Evolutionary conservation across 1,140 invertebrate genomes (phyloP), one percentile per base, ranked within the genome.

Genomic region (Bombus impatiens): DNA sequence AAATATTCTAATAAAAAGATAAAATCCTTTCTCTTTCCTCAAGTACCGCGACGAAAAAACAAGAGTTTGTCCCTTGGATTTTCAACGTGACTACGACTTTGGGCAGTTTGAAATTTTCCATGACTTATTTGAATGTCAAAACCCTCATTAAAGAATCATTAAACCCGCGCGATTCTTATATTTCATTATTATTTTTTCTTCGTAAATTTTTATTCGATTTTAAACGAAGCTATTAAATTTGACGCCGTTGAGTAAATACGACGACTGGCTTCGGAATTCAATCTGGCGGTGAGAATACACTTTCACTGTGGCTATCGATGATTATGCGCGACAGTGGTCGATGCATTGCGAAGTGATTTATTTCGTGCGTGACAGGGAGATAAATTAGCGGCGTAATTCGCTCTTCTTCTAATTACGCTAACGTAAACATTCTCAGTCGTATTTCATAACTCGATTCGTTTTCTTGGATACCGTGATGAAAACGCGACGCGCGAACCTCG

Each of bases 321-420:
- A 78, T 78, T 68, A 70, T 15, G 12, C 28, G 62, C 47, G 82
- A 53, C 47, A 53, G 47, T 53, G 44, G 28, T 18, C 35, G 44
- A 40, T 35, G 75, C 65, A 78, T 78, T 44, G 40, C 70, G 42
- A 70, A n/a, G 47, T 84, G 75, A 84, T 84, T 78, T 84, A 84
- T 84, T 32, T 57, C 37, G n/a, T 13, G 1, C n/a, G 37, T 44
- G 47, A 78, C 75, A 78, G 65, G 47, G 37, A 44, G 47, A 84
- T 84, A 78, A 78, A 84, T 84, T 84, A 71, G 47, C 22, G 18
- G 47, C 47, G 65, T 35, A 53, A 78, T 78, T 32, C 82, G 76
- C 47, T 78, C 75, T 70, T 84, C 82, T 70, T 78, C 82, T 71
- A 84, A 78, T 78, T 78, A 78, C 74, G 76, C 82, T 40, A 13